A percentile compares a stretch with the other conserved stretches of the same genome.
These are phyloP conservation scores for Grantiella picta DNA, from an alignment of 2,113 vertebrate species.

Conservation along the genomic window DNA sequence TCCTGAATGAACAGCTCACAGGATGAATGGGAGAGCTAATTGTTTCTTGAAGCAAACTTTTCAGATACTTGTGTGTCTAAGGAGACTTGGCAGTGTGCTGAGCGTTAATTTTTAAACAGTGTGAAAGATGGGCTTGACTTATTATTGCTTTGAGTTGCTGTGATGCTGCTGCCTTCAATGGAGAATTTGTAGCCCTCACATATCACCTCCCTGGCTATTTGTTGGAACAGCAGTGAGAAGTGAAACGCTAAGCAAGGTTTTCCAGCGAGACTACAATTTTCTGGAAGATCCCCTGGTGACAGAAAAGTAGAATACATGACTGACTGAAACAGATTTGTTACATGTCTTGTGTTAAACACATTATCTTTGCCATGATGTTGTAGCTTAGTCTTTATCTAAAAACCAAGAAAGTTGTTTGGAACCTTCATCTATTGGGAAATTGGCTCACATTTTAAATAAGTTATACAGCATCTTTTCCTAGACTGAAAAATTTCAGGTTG, in stretches of 20 bases:
- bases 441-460: neutral
- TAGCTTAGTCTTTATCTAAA: neutral
- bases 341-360: neutral
- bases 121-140: neutral
- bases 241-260: neutral
- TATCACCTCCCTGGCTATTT: neutral
- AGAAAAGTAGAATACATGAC: neutral
- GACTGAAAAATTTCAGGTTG: neutral
- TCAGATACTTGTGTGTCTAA: neutral
- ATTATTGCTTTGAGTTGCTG: neutral
- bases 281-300: neutral
- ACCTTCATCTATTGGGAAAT: neutral
- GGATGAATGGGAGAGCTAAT: neutral
- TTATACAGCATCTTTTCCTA: neutral
- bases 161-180: neutral
- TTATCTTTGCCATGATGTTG: neutral
- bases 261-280: neutral
- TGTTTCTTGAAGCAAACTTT: neutral
- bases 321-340: neutral
- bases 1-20: neutral
- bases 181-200: neutral
- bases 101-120: neutral
- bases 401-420: neutral
- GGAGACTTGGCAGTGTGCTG: neutral
- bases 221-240: neutral